Evolutionary conservation across 1,140 invertebrate genomes (phyloP).

Genomic region (Hypsibius dujardini): DNA sequence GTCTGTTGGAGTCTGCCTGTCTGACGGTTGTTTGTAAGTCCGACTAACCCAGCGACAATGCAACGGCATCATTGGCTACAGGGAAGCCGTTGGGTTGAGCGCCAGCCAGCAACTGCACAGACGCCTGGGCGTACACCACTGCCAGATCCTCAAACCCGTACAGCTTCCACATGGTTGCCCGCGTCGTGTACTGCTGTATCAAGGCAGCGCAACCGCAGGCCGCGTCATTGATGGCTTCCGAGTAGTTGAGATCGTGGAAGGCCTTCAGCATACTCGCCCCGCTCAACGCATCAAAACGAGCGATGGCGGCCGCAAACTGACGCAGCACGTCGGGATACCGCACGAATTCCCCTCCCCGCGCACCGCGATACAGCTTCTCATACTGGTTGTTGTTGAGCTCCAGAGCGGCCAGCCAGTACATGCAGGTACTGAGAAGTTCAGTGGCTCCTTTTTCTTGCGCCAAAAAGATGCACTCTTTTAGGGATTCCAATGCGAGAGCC

Average conservation of each 20-base stretch:
- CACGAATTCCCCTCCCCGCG: background rate
- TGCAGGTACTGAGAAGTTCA: background rate
- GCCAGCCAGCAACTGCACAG: background rate
- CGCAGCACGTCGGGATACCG: background rate
- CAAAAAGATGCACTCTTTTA: slow-evolving; percentile 2
- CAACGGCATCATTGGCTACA: background rate
- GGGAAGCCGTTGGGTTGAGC: background rate
- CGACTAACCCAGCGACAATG: too few relatives aligned
- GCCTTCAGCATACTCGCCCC: background rate
- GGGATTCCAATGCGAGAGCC: background rate
- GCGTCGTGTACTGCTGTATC: background rate
- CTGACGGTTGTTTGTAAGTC: too few relatives aligned
- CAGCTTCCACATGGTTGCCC: background rate
- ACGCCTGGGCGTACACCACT: background rate
- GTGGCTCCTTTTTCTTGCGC: slow-evolving; percentile 2
- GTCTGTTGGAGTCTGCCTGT: too few relatives aligned
- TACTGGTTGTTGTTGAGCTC: slow-evolving; percentile 14
- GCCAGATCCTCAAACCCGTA: slow-evolving; percentile 6
- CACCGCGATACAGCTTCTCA: slow-evolving; percentile 13
- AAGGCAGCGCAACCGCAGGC: background rate
- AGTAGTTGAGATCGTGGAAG: background rate
- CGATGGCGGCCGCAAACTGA: background rate
- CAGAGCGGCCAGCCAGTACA: slow-evolving; percentile 8
- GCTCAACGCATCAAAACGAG: background rate
- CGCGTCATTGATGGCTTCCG: background rate